Conservation (phyloP, 1,140 invertebrate species). For the Metaphire vulgaris region DNA sequence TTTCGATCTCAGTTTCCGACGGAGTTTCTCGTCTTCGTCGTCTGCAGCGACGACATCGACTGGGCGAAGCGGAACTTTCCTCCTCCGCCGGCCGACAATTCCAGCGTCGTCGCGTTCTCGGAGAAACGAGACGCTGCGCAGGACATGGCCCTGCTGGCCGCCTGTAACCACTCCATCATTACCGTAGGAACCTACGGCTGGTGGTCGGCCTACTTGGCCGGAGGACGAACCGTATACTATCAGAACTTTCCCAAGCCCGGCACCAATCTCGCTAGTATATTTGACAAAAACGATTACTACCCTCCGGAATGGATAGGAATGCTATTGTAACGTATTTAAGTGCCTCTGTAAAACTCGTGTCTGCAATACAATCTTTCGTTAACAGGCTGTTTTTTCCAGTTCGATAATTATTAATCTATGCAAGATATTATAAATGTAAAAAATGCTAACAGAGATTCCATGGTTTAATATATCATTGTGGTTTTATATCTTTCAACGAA, state of each 20-base stretch:
- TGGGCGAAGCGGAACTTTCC: conserved; percentile 31
- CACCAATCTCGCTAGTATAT: conserved; percentile 8
- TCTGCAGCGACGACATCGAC: conserved; percentile 35
- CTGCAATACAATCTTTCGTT: too few relatives aligned
- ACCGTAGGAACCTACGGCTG: conserved; percentile 35
- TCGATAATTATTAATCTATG: too few relatives aligned
- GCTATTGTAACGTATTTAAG: background rate
- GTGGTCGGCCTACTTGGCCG: conserved; percentile 33
- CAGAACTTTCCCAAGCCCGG: conserved; percentile 22
- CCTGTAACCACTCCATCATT: conserved; percentile 37
- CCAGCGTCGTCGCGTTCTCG: background rate
- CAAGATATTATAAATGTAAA: too few relatives aligned
- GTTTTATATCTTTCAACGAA: too few relatives aligned
- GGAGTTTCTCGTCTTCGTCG: conserved; percentile 32
- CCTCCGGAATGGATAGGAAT: conserved; percentile 23
- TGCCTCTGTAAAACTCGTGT: too few relatives aligned
- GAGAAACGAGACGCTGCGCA: background rate
- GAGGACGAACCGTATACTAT: conserved; percentile 34
- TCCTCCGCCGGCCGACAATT: background rate
- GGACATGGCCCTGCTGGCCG: conserved; percentile 60
- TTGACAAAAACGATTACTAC: conserved; percentile 23
- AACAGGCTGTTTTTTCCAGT: too few relatives aligned
- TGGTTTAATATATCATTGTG: too few relatives aligned
- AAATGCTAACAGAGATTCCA: too few relatives aligned
- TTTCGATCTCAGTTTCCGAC: conserved; percentile 31